Percentiles rank a stretch among this genome's conserved stretches.
These are phyloP conservation scores for Carpatolechia fugitivella DNA, from an alignment of 2,888 invertebrate species.

Conservation along the genomic window DNA sequence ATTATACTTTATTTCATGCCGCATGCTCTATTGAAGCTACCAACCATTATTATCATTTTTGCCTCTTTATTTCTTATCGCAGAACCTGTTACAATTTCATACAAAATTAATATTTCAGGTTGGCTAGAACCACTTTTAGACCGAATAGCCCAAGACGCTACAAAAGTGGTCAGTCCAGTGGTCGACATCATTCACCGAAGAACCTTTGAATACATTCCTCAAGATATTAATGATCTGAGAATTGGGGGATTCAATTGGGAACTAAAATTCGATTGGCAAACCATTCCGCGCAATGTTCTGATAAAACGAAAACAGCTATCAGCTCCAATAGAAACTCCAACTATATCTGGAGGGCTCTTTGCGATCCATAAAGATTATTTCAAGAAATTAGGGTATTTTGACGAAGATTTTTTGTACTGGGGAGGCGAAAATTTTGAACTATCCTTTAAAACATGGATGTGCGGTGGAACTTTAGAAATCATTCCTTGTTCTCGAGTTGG, in stretches of 20 bases:
- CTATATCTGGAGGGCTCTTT: constrained; percentile 98
- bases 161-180: constrained; percentile 93
- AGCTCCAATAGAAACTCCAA: constrained; percentile 94
- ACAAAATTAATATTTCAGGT: constrained; percentile 68
- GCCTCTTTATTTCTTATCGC: too few species aligned
- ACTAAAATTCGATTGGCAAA: constrained; percentile 96
- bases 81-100: too few species aligned
- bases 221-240: constrained; percentile 86
- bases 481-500: constrained; percentile 99
- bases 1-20: too few species aligned
- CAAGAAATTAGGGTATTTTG: constrained; percentile 94
- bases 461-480: constrained; percentile 96
- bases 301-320: constrained; percentile 86
- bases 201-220: constrained; percentile 91
- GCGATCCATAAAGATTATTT: constrained; percentile 95
- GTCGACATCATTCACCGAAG: constrained; percentile 94
- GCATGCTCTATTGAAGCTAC: too few species aligned
- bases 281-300: constrained; percentile 90
- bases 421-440: constrained; percentile 98
- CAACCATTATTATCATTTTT: too few species aligned
- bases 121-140: constrained; percentile 95
- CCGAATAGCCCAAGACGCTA: constrained; percentile 85
- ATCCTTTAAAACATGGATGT: constrained; percentile 99
- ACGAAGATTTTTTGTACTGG: constrained; percentile 98
- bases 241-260: constrained; percentile 96